Base-by-base conservation (phyloP, 1,140 invertebrate species). In the Bombus vancouverensis region DNA sequence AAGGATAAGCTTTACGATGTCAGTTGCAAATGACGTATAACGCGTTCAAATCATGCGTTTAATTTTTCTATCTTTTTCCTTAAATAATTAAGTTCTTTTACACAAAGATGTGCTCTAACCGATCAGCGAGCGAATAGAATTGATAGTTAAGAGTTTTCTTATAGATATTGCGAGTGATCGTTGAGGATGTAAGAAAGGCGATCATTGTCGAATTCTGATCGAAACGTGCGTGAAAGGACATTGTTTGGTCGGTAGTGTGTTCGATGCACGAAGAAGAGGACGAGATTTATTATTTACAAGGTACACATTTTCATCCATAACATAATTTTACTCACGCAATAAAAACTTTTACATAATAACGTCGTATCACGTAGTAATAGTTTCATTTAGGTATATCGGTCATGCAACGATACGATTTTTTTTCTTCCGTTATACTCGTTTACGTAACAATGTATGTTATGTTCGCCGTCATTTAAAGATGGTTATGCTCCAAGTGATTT, bases 261-360 rank as follows among this genome's bases (percentile, higher is more conserved):
- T 70, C 80, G 73, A 88, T 86, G 80, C 74, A 87, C 83, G 68
- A 87, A 86, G 82, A 90, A 88, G 86, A 91, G 76, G 73, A 90
- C 87, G 83, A 89, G 72, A 88, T 90, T 83, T 89, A 87, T 88
- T 91, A 84, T 87, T 87, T 84, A 81, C 87, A 90, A 85, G 81
- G 78, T 89, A 84, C 70, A 87, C 84, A 81, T 76, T 91, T 89
- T 87, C 70, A 66, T 91, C 77, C 73, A 79, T 88, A 91, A 91
- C 86, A 91, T 86, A 91, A 91, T 88, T 89, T 91, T 91, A 91
- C 83, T 91, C 85, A 91, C 88, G 83, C 90, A 89, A 91, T 91
- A 91, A 89, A 91, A 91, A 91, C 79, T 91, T 85, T 91, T 91
- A 91, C 88, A 91, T 89, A 86, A 86, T 91, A 91, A 85, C 84